Evolutionary conservation across 1,140 invertebrate species (phyloP), one percentile per base, ranked within the genome.

Genomic region (Protaetia brevitarsis): DNA sequence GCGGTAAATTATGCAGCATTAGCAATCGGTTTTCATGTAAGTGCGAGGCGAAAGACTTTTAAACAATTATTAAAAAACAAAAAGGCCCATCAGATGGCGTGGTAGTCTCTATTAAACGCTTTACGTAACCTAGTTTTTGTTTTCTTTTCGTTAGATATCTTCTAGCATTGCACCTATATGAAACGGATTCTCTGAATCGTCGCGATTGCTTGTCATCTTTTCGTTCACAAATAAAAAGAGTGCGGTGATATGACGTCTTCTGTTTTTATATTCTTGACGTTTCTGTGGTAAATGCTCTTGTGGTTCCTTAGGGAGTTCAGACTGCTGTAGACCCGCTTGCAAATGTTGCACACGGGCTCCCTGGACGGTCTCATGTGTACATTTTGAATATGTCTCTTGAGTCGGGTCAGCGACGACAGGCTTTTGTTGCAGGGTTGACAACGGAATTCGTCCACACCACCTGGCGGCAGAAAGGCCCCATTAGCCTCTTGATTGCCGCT

Each of bases 381-480:
- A 83, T 92, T 92, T 84, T 92, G 90, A 82, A 92, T 91, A 82
- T 92, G 90, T 70, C 89, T 87, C 84, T 90, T 91, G 79, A 92
- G 86, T 74, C 90, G 87, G 73, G 90, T 91, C 79, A 91, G 82
- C 69, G 90, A 91, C 76, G 89, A 90, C 74, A 91, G 83, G 81
- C 88, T 90, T 86, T 92, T 92, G 87, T 92, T 92, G 89, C 90
- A 92, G 75, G 89, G 89, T 84, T 90, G 89, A 83, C 89, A 92
- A 79, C 89, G 86, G 85, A 91, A 91, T 82, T 90, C 88, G 82
- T 90, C 89, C 75, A 85, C 87, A 79, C 81, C 79, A 59, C 75
- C 75, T 73, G 72, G 70, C 68, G 73, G 74, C 73, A 73, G 71
- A 73, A 76, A 66, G 70, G 71, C 74, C 41, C 66, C 66, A 70